A percentile compares a stretch with the other conserved stretches of the same genome.
Conservation (phyloP, 2,888 invertebrate species). For the Dryocosmus kuriphilus region DNA sequence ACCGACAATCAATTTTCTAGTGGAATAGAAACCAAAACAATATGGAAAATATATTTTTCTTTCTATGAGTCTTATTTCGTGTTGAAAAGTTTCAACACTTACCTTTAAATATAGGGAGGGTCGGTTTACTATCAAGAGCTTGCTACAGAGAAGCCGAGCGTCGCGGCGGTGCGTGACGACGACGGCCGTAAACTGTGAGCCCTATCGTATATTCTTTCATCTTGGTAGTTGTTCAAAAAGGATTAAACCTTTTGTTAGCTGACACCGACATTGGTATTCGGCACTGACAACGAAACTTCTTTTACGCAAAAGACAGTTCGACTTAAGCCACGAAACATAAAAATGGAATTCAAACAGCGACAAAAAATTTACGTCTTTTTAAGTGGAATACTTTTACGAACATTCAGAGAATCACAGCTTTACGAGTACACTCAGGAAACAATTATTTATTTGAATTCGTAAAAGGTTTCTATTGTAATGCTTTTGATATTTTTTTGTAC, state of each 20-base stretch:
- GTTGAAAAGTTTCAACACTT: background rate
- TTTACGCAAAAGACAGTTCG: background rate
- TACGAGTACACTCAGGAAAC: background rate
- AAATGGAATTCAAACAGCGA: background rate
- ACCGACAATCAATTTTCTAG: no score
- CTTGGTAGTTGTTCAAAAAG: constrained; percentile 44
- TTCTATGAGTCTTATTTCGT: background rate
- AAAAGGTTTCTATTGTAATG: background rate
- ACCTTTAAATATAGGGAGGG: constrained; percentile 44
- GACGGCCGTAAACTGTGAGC: constrained; percentile 67
- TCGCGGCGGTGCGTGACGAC: constrained; percentile 69
- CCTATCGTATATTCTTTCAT: constrained; percentile 49
- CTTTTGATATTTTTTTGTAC: no score
- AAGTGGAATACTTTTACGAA: constrained; percentile 27
- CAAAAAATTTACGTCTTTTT: background rate
- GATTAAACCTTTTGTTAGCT: constrained; percentile 46
- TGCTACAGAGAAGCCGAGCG: constrained; percentile 59
- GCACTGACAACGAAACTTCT: background rate
- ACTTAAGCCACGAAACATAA: background rate
- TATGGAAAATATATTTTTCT: no score
- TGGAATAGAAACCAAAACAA: no score
- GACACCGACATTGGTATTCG: constrained; percentile 29
- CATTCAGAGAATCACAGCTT: constrained; percentile 15
- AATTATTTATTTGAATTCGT: background rate
- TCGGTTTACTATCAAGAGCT: constrained; percentile 46